Evolutionary conservation across 2,888 invertebrate species (phyloP), one percentile per base, ranked within the genome.

Genomic region (Heterodera filipjevi): DNA sequence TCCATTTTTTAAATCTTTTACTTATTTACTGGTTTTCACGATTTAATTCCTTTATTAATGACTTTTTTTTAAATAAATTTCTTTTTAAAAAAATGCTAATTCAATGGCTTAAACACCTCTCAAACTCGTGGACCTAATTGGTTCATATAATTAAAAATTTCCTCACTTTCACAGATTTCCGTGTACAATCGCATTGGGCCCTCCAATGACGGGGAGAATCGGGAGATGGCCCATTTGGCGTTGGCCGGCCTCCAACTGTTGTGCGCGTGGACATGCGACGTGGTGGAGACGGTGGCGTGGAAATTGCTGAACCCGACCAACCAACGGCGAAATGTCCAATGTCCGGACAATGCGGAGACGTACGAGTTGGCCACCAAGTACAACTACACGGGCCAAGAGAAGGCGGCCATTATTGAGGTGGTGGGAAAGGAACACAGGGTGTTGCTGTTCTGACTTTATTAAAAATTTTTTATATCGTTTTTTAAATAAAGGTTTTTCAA

Each of bases 291-390:
- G 27, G 84, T 89, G 66, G 86, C 96, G 0, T 99, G 98, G 97
- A 99, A 99, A 91, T 92, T 99, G 78, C 92, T 98, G 84, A 96
- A 99, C 90, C 98, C 98, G 0, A 98, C 97, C 0, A 97, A 99
- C 91, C 95, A 95, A 90, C 95, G 95, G 90, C 94, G 94, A 90
- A 98, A 96, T 90, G 93, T 95, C 82, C 93, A 95, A 85, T 99
- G 98, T 87, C 87, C 87, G 0, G 93, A 93, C 14, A 95, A 96
- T 89, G 97, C 98, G 3, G 98, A 99, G 91, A 97, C 97, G 90
- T 99, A 99, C 89, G 99, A 99, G 91, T 91, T 96, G 90, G 95
- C 94, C 84, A 90, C 89, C 2, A 81, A 96, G 14, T 99, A 98
- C 91, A 99, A 99, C 91, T 99, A 99, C 90, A 94, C 94, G 0